Percentiles rank a stretch among this genome's conserved stretches.
Conservation (phyloP, 2,113 vertebrate species). For the Hypocryptadius cinnamomeus region DNA sequence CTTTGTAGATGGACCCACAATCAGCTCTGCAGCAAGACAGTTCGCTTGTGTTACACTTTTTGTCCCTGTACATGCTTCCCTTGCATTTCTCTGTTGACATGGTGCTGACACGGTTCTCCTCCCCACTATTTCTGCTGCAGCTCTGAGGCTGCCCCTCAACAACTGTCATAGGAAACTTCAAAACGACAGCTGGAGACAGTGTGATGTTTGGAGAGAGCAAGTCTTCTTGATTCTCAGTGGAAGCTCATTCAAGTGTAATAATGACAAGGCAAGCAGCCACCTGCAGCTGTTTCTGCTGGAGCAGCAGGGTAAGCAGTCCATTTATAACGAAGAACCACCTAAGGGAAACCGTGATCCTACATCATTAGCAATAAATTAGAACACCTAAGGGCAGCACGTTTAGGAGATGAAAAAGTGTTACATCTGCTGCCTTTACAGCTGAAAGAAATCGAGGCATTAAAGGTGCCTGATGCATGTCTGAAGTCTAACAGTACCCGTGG, state of each 20-base stretch:
- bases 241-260: background rate
- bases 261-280: background rate
- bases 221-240: background rate
- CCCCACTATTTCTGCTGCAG: background rate
- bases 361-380: background rate
- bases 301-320: background rate
- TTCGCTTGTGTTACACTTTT: background rate
- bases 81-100: background rate
- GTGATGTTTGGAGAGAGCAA: background rate
- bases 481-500: background rate
- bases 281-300: background rate
- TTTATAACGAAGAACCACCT: background rate
- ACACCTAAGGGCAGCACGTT: background rate
- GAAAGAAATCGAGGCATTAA: background rate
- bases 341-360: background rate
- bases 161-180: background rate
- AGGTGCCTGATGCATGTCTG: accelerated
- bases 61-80: background rate
- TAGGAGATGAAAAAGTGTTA: background rate
- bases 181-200: background rate
- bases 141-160: background rate
- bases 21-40: background rate
- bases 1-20: background rate
- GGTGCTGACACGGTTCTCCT: background rate
- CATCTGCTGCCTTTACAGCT: background rate